Evolutionary conservation across 2,797 vertebrate genomes (phyloP), one percentile per base, ranked within the genome.

Genomic region (Myoxocephalus aenaeus): DNA sequence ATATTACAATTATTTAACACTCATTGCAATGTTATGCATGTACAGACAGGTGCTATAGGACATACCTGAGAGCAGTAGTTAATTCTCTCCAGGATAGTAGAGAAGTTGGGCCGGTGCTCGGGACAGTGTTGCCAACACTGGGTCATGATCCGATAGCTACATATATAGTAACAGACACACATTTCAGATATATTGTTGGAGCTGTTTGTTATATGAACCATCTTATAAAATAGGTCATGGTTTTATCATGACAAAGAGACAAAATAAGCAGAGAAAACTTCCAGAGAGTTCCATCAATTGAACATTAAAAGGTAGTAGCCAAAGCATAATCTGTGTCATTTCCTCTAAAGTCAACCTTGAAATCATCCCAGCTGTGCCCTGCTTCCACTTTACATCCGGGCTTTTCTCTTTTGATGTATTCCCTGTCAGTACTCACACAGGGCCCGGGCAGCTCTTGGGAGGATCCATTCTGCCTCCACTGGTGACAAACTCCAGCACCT

Each of bases 91-190:
- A 97, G 92, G 82, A 98, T 96, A 25, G 96, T 97, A 6, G 96
- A 95, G 91, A 99, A 98, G 90, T 96, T 95, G 67, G 97, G 97
- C 29, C 96, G 92, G 79, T 97, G 96, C 74, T 98, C 97, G 0
- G 96, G 96, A 89, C 96, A 96, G 77, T 99, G 97, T 87, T 97
- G 97, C 97, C 97, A 99, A 89, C 97, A 98, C 86, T 97, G 96
- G 22, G 96, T 98, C 97, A 97, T 97, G 90, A 97, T 96, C 66
- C 95, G 94, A 89, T 97, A 98, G 72, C 97, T 98, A 54, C 73
- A 70, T 97, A 44, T 75, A 77, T 0, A 46, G 29, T 0, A 69
- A 76, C 36, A 78, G 5, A 85, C 2, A 70, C 62, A 74, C 15
- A 63, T 42, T 22, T n/a, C 20, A 70, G 11, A 57, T 5, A 14